phyloP scores from a whole-genome alignment of 2,888 invertebrate genomes.

The Drosophila nr. medialis region DNA sequence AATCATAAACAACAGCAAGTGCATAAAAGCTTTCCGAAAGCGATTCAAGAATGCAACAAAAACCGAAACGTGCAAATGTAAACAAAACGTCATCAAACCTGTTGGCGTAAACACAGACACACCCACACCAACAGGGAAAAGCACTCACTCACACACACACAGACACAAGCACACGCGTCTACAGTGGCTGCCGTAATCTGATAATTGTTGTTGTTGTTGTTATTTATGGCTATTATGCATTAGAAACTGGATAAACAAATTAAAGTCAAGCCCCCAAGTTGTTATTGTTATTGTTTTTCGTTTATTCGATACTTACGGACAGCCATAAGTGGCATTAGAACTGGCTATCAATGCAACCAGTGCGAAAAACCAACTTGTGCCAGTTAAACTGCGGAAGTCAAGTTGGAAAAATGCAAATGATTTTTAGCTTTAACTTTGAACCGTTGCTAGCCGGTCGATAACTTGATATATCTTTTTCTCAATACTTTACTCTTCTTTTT shows the following conservation, averaged over 20 bases:
- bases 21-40: slow-evolving; percentile 34
- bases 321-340: slow-evolving; percentile 13
- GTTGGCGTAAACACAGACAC: slow-evolving; percentile 24
- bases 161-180: neutral
- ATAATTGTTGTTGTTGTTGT: slow-evolving; percentile 21
- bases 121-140: neutral
- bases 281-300: slow-evolving; percentile 15
- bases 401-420: slow-evolving; percentile 37
- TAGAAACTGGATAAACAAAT: slow-evolving; percentile 65
- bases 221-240: slow-evolving; percentile 28
- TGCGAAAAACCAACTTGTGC: neutral
- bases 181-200: slow-evolving; percentile 9
- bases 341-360: neutral
- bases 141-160: slow-evolving; percentile 5
- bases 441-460: slow-evolving; percentile 19
- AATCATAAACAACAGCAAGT: neutral
- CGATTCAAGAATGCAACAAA: slow-evolving; percentile 39
- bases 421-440: slow-evolving; percentile 17
- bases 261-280: slow-evolving; percentile 59
- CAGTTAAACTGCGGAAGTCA: slow-evolving; percentile 29
- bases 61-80: slow-evolving; percentile 46
- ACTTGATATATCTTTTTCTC: slow-evolving; percentile 16
- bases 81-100: slow-evolving; percentile 72
- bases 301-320: slow-evolving; percentile 14
- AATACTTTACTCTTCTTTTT: slow-evolving; percentile 13